Evolutionary conservation across 2,888 invertebrate species (phyloP).

Genomic region (Rhodophaea formosa): DNA sequence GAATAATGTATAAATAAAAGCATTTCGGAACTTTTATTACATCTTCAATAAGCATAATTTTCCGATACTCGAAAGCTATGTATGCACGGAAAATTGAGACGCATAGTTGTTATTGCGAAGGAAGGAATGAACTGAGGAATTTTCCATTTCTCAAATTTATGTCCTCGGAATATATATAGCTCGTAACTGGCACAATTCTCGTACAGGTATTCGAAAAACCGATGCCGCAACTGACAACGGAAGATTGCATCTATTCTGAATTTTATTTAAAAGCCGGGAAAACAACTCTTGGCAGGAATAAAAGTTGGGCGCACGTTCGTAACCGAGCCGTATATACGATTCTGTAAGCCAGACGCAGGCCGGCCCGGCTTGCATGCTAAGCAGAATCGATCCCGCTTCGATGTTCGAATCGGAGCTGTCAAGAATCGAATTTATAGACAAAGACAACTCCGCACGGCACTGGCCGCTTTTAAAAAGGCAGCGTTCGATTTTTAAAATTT

Average conservation of each 20-base stretch:
- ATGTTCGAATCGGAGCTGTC: constrained; percentile 6
- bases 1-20: not conserved
- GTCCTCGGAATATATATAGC: constrained; percentile 23
- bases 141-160: constrained; percentile 28
- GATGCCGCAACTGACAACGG: constrained; percentile 35
- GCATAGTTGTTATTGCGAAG: constrained; percentile 21
- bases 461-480: constrained; percentile 4
- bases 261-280: constrained; percentile 57
- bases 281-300: constrained; percentile 47
- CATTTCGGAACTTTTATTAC: constrained; percentile 9
- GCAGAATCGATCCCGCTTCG: constrained; percentile 33
- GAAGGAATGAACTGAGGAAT: constrained; percentile 22
- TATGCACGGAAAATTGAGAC: constrained; percentile 12
- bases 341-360: constrained; percentile 41
- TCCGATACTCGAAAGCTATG: constrained; percentile 9
- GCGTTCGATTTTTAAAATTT: constrained; percentile 5
- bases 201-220: constrained; percentile 15
- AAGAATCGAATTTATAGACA: constrained; percentile 5
- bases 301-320: constrained; percentile 39
- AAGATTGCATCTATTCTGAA: constrained; percentile 60
- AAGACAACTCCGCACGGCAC: not conserved
- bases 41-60: constrained; percentile 8
- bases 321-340: constrained; percentile 36
- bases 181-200: constrained; percentile 18
- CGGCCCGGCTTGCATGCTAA: constrained; percentile 49